A percentile compares a stretch with the other conserved stretches of the same genome.
phyloP scores from a whole-genome alignment of 2,113 vertebrate genomes.

The Hylia prasina region DNA sequence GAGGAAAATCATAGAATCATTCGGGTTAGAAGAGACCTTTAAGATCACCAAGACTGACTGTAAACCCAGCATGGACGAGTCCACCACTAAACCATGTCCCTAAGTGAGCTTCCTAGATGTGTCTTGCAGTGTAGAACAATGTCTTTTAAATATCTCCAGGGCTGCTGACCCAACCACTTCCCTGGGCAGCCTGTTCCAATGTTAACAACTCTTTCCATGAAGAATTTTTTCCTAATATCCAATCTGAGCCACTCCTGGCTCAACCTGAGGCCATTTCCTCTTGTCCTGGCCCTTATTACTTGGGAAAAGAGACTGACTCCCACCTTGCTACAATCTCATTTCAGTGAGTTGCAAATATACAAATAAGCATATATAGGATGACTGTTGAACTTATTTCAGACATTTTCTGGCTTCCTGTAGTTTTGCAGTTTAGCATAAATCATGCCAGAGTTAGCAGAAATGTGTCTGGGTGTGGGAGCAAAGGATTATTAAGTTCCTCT shows the following conservation, averaged over 20 bases:
- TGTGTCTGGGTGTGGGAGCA: background rate
- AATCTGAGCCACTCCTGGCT: background rate
- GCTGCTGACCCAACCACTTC: background rate
- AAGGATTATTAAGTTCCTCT: background rate
- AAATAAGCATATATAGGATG: background rate
- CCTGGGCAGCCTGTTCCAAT: background rate
- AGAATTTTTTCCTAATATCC: background rate
- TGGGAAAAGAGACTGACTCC: background rate
- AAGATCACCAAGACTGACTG: accelerated
- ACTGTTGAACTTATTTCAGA: background rate
- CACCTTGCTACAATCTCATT: background rate
- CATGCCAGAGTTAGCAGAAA: background rate
- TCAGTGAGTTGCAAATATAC: background rate
- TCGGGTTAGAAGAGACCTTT: background rate
- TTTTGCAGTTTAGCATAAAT: background rate
- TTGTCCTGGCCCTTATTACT: background rate
- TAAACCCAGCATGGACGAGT: accelerated
- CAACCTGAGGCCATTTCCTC: background rate
- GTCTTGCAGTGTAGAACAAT: background rate
- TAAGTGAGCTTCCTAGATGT: background rate
- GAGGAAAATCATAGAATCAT: background rate
- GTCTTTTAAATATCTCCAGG: background rate
- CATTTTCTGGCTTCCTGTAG: background rate
- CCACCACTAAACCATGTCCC: background rate
- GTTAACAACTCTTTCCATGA: background rate